Evolutionary conservation across 1,140 invertebrate species (phyloP).

Genomic region (Brachionus plicatilis): DNA sequence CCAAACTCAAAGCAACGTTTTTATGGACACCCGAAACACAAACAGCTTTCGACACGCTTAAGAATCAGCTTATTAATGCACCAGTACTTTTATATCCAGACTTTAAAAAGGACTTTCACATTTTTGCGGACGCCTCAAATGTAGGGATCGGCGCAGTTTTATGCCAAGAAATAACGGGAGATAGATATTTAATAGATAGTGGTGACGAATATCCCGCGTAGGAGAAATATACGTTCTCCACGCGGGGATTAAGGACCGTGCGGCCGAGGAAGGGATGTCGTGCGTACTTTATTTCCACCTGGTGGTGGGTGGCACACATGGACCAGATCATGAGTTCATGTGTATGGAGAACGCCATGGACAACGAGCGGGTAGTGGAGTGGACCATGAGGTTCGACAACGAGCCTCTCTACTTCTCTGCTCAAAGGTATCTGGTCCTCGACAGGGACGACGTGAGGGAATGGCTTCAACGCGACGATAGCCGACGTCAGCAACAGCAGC

Average conservation of each 20-base stretch:
- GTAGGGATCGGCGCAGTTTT: conserved; percentile 41
- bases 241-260: neutral
- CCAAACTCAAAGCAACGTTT: conserved; percentile 15
- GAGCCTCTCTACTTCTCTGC: too few species aligned
- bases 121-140: conserved; percentile 45
- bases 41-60: conserved; percentile 41
- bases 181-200: neutral
- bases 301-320: neutral
- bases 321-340: too few species aligned
- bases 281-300: neutral
- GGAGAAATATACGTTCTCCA: neutral
- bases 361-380: too few species aligned
- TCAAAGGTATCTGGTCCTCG: too few species aligned
- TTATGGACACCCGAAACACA: conserved; percentile 34
- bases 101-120: neutral
- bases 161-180: conserved; percentile 44
- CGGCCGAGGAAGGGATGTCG: neutral
- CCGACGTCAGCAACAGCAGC: too few species aligned
- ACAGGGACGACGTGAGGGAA: too few species aligned
- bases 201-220: neutral
- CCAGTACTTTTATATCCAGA: conserved; percentile 37
- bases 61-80: conserved; percentile 4
- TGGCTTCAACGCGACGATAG: too few species aligned
- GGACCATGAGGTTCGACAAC: too few species aligned
- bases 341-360: too few species aligned